phyloP scores from a whole-genome alignment of 2,113 vertebrate species.

The Stigmatopora nigra region DNA sequence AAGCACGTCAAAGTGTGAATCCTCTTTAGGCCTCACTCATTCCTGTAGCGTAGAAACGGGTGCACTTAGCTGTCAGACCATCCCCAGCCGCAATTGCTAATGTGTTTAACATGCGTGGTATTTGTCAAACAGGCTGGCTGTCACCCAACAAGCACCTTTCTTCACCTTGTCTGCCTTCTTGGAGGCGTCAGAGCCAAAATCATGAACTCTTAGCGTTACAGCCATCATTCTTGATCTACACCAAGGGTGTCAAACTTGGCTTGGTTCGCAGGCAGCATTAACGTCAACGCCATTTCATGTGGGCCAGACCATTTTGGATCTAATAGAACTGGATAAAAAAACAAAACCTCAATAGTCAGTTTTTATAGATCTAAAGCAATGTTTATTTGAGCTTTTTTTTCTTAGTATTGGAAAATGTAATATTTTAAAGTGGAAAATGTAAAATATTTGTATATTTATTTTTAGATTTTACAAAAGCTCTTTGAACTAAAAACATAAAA shows the following conservation, averaged over 20 bases:
- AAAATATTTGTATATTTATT: too few species aligned
- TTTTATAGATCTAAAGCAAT: too few species aligned
- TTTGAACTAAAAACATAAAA: too few species aligned
- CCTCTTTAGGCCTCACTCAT: slow-evolving; percentile 7
- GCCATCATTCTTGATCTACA: slow-evolving; percentile 22
- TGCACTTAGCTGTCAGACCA: slow-evolving; percentile 25
- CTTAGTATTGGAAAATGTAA: too few species aligned
- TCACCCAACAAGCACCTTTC: slow-evolving; percentile 38
- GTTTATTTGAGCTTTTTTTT: too few species aligned
- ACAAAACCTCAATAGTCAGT: too few species aligned
- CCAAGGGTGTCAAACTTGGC: background rate
- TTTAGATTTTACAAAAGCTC: too few species aligned
- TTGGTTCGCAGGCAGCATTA: too few species aligned
- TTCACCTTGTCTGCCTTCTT: slow-evolving; percentile 40
- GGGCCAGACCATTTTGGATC: too few species aligned
- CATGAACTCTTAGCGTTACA: slow-evolving; percentile 40
- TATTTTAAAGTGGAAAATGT: too few species aligned
- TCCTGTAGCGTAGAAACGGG: slow-evolving; percentile 16
- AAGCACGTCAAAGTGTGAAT: slow-evolving; percentile 27
- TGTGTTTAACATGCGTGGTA: slow-evolving; percentile 52
- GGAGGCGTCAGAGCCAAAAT: slow-evolving; percentile 32
- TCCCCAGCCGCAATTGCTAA: slow-evolving; percentile 27
- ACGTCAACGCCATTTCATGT: too few species aligned
- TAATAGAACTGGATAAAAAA: too few species aligned
- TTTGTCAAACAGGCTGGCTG: slow-evolving; percentile 38